Evolutionary conservation across 2,113 vertebrate species (phyloP).

Genomic region (Pterocles gutturalis): DNA sequence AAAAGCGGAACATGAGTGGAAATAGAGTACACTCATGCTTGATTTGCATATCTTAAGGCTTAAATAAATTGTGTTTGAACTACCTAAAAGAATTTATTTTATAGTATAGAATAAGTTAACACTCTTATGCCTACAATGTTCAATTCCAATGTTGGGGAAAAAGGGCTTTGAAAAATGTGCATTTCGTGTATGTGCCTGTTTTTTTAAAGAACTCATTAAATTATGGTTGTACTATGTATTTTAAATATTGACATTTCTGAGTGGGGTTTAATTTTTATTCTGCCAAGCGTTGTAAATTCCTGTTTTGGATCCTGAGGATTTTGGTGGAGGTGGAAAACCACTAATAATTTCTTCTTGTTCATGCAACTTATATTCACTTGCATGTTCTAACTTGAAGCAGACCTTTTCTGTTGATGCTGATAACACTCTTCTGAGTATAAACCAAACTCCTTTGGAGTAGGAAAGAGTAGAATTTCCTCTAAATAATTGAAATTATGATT

Average conservation of each 20-base stretch:
- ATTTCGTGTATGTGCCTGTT: neutral
- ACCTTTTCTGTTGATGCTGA: neutral
- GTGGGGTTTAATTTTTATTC: constrained; percentile 62
- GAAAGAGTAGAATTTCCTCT: neutral
- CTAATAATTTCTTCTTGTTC: constrained; percentile 61
- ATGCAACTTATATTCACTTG: neutral
- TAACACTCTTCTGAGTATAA: neutral
- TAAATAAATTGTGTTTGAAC: neutral
- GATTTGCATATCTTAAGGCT: neutral
- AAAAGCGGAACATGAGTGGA: neutral
- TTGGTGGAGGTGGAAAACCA: constrained; percentile 57
- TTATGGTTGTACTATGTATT: constrained; percentile 31
- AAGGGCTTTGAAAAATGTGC: neutral
- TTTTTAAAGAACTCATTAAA: constrained; percentile 43
- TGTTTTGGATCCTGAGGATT: constrained; percentile 56
- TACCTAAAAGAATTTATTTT: neutral
- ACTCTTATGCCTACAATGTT: neutral
- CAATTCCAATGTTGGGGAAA: neutral
- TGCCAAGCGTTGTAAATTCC: constrained; percentile 53
- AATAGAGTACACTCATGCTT: neutral
- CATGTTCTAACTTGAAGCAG: constrained; percentile 7
- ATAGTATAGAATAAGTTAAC: neutral
- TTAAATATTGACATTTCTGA: constrained; percentile 67
- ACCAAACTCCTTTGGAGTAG: neutral
- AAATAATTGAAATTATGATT: neutral